A percentile compares a stretch with the other conserved stretches of the same genome.
phyloP scores from a whole-genome alignment of 2,113 vertebrate species.

The Rhinopomastus cyanomelas region DNA sequence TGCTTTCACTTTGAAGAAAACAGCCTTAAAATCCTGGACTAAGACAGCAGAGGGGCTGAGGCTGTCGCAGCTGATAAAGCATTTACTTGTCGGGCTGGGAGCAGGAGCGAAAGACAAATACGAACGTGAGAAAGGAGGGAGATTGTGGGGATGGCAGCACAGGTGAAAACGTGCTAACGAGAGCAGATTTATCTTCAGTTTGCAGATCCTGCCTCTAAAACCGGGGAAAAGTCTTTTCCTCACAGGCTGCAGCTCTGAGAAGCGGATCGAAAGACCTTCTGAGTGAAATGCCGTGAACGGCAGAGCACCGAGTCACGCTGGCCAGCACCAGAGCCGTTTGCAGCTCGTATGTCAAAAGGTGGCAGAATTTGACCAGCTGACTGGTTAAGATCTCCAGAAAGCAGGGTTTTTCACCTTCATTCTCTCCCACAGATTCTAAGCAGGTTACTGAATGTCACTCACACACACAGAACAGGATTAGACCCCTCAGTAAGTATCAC shows the following conservation, averaged over 20 bases:
- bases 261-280: background rate
- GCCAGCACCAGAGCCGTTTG: slow-evolving; percentile 28
- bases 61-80: background rate
- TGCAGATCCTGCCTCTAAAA: background rate
- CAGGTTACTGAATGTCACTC: slow-evolving; percentile 35
- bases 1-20: slow-evolving; percentile 19
- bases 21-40: background rate
- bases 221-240: background rate
- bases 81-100: background rate
- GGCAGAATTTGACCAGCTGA: slow-evolving; percentile 64
- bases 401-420: slow-evolving; percentile 40
- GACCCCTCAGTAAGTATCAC: slow-evolving; percentile 14
- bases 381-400: slow-evolving; percentile 16
- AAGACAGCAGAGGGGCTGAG: background rate
- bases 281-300: background rate
- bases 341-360: slow-evolving; percentile 56
- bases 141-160: background rate
- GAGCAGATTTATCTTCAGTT: background rate
- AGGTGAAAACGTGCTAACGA: background rate
- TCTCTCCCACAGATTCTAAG: background rate
- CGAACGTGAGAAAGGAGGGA: background rate
- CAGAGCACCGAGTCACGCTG: slow-evolving; percentile 13
- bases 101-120: background rate
- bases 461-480: slow-evolving; percentile 42
- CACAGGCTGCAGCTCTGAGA: background rate